phyloP scores from a whole-genome alignment of 2,888 invertebrate genomes.

The Xanthostigma xanthostigma region DNA sequence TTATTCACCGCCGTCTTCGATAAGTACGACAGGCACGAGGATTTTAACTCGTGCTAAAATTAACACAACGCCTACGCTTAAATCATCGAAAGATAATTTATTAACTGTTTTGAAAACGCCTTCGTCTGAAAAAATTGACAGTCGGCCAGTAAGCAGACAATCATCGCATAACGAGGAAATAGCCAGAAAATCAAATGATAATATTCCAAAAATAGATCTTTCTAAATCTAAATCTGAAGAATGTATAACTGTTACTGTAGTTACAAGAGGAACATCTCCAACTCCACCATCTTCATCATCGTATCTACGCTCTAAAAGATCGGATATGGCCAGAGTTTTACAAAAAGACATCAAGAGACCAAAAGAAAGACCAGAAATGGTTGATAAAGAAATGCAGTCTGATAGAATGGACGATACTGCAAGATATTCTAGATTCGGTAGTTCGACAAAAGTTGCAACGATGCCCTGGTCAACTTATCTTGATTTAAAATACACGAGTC shows the following conservation, averaged over 20 bases:
- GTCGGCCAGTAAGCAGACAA: neutral
- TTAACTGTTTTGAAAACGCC: no score
- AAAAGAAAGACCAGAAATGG: conserved; percentile 37
- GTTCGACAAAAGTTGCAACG: conserved; percentile 34
- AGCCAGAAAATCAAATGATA: no score
- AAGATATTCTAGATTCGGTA: conserved; percentile 44
- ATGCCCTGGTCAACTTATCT: conserved; percentile 51
- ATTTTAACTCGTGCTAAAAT: no score
- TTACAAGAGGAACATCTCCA: conserved; percentile 66
- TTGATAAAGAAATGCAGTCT: conserved; percentile 60
- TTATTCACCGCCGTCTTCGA: no score
- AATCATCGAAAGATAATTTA: no score
- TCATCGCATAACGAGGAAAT: neutral
- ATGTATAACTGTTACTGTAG: conserved; percentile 40
- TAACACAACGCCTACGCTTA: no score
- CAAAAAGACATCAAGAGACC: conserved; percentile 52
- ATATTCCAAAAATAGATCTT: no score
- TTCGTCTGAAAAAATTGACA: no score
- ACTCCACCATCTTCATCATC: conserved; percentile 49
- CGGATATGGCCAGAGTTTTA: conserved; percentile 55
- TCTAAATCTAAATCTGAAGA: conserved; percentile 13
- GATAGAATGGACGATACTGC: conserved; percentile 56
- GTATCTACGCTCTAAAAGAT: conserved; percentile 48
- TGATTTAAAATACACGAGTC: conserved; percentile 31
- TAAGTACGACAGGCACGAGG: no score